phyloP scores from a whole-genome alignment of 2,888 invertebrate species.

The Axea sp. region DNA sequence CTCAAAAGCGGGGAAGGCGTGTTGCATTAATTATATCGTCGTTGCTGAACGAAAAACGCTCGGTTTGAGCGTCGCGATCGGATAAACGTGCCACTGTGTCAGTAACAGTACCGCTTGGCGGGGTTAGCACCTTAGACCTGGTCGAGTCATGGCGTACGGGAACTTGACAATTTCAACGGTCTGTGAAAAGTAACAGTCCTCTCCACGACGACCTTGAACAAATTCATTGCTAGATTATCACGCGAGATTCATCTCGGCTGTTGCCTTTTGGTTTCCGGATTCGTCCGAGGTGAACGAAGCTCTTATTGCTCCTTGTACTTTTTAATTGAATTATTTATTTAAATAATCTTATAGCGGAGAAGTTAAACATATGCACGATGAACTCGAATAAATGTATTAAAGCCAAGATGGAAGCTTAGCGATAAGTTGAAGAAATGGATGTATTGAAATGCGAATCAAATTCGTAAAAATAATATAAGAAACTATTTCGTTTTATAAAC shows the following conservation, averaged over 20 bases:
- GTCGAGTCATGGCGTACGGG: constrained; percentile 47
- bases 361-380: too few relatives aligned
- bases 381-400: too few relatives aligned
- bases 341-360: too few relatives aligned
- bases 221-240: constrained; percentile 53
- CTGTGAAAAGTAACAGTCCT: constrained; percentile 59
- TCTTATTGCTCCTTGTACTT: too few relatives aligned
- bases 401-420: too few relatives aligned
- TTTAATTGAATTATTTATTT: too few relatives aligned
- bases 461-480: too few relatives aligned
- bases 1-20: constrained; percentile 51
- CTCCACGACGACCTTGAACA: constrained; percentile 52
- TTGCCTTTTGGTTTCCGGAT: constrained; percentile 8
- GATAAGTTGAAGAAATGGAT: too few relatives aligned
- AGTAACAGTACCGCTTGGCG: constrained; percentile 73
- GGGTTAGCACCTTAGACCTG: constrained; percentile 64
- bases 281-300: neutral
- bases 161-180: constrained; percentile 54
- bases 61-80: constrained; percentile 19
- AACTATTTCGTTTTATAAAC: too few relatives aligned
- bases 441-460: too few relatives aligned
- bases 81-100: constrained; percentile 76
- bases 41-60: constrained; percentile 33
- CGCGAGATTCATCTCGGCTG: constrained; percentile 28
- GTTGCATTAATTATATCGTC: constrained; percentile 50